These are phyloP conservation scores for Perithous albicinctus DNA, from an alignment of 2,888 invertebrate genomes.

Conservation along the genomic window DNA sequence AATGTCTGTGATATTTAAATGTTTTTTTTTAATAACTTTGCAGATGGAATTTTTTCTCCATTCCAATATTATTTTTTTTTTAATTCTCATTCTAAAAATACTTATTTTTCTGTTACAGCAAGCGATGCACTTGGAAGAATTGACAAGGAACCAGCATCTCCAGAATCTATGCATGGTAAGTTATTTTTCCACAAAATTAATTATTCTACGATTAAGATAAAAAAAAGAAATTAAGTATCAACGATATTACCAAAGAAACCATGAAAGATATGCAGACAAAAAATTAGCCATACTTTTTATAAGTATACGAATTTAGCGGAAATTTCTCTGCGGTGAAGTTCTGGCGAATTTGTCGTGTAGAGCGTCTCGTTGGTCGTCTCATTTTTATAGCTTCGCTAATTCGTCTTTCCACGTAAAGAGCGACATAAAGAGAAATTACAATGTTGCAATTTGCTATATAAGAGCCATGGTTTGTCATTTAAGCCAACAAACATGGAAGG, in stretches of 20 bases:
- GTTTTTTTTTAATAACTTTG: too few species aligned
- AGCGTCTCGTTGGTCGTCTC: neutral
- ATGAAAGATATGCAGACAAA: constrained; percentile 26
- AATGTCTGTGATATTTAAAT: too few species aligned
- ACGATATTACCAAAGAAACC: too few species aligned
- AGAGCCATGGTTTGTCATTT: constrained; percentile 82
- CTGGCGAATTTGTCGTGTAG: constrained; percentile 32
- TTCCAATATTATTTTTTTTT: too few species aligned
- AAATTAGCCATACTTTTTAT: constrained; percentile 39
- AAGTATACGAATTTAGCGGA: constrained; percentile 54
- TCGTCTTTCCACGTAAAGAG: constrained; percentile 80
- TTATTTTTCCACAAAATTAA: constrained; percentile 18
- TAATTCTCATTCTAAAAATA: neutral
- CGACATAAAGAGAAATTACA: constrained; percentile 82
- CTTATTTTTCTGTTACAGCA: constrained; percentile 85
- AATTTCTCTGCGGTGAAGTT: constrained; percentile 16
- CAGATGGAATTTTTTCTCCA: too few species aligned
- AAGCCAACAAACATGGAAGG: constrained; percentile 54
- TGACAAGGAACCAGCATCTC: constrained; percentile 92
- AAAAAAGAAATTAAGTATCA: too few species aligned
- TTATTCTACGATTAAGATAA: too few species aligned
- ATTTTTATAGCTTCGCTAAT: constrained; percentile 73
- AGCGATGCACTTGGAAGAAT: constrained; percentile 88
- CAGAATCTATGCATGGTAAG: constrained; percentile 85
- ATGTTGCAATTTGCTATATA: constrained; percentile 67